Conservation (phyloP, 2,113 vertebrate species). For the Poecile atricapillus region DNA sequence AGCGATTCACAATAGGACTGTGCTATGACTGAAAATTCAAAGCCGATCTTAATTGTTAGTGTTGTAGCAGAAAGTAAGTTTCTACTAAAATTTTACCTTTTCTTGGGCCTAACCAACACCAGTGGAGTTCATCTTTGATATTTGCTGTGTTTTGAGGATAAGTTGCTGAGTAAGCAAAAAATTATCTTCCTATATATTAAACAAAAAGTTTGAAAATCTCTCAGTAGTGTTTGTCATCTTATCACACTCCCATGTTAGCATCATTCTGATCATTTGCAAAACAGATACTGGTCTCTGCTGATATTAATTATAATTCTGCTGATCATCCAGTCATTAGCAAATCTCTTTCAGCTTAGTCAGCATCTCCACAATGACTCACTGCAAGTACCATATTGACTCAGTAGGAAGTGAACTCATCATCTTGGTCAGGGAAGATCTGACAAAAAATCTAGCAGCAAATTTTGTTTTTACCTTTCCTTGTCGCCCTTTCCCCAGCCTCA, state of each 20-base stretch:
- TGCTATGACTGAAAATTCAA: neutral
- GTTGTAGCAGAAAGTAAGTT: neutral
- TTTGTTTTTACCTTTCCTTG: conserved; percentile 20
- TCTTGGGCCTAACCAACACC: neutral
- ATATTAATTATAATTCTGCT: conserved; percentile 36
- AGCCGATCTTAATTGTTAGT: neutral
- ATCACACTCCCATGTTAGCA: neutral
- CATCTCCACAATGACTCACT: conserved; percentile 44
- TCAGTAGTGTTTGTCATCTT: neutral
- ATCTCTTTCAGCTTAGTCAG: conserved; percentile 49
- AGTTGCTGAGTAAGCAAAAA: neutral
- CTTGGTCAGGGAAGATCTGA: conserved; percentile 7
- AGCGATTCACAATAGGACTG: neutral
- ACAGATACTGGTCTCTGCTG: neutral
- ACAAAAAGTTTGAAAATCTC: neutral
- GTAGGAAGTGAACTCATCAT: conserved; percentile 44
- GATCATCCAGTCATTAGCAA: conserved; percentile 36
- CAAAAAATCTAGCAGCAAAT: neutral
- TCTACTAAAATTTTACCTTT: neutral
- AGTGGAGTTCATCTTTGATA: neutral
- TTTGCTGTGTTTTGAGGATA: neutral
- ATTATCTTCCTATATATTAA: neutral
- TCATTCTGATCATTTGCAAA: neutral
- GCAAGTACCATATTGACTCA: conserved; percentile 31
- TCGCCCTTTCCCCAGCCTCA: neutral